A percentile compares a stretch with the other conserved stretches of the same genome.
phyloP scores from a whole-genome alignment of 1,140 invertebrate species.

The Lamellibrachia luymesi region DNA sequence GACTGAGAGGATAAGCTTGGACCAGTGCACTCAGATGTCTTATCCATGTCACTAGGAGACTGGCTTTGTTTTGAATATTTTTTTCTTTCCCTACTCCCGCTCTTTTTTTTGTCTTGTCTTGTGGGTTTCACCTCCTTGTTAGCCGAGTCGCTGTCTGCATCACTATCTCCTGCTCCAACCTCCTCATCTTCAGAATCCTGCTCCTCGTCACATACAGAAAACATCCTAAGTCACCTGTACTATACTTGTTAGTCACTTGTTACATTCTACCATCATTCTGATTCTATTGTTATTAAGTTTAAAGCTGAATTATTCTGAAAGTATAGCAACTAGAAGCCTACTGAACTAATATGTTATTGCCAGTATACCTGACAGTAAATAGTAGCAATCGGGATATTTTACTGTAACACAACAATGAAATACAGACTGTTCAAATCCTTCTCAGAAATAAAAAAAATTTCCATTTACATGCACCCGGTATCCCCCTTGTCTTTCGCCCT shows the following conservation, averaged over 20 bases:
- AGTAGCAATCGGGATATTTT: neutral
- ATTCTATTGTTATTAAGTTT: neutral
- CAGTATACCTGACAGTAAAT: neutral
- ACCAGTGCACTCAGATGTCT: constrained; percentile 14
- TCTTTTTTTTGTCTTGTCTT: constrained; percentile 7
- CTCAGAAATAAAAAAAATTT: neutral
- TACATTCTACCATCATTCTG: neutral
- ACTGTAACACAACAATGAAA: neutral
- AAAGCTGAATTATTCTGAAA: too few relatives aligned
- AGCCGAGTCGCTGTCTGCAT: constrained; percentile 21
- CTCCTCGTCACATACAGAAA: neutral
- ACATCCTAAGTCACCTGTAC: neutral
- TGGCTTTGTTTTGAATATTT: neutral
- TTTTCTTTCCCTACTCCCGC: constrained; percentile 8
- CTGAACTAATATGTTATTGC: too few relatives aligned
- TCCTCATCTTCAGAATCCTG: neutral
- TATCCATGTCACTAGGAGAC: constrained; percentile 11
- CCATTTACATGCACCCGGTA: constrained; percentile 22
- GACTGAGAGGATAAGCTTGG: constrained; percentile 19
- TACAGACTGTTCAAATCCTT: too few relatives aligned
- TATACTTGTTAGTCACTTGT: neutral
- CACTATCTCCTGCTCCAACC: constrained; percentile 6
- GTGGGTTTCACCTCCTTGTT: constrained; percentile 6
- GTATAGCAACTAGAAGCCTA: too few relatives aligned
- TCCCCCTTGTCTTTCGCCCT: constrained; percentile 27